A percentile compares a stretch with the other conserved stretches of the same genome.
Evolutionary conservation across 1,140 invertebrate species (phyloP).

Genomic region (Oncopeltus fasciatus): DNA sequence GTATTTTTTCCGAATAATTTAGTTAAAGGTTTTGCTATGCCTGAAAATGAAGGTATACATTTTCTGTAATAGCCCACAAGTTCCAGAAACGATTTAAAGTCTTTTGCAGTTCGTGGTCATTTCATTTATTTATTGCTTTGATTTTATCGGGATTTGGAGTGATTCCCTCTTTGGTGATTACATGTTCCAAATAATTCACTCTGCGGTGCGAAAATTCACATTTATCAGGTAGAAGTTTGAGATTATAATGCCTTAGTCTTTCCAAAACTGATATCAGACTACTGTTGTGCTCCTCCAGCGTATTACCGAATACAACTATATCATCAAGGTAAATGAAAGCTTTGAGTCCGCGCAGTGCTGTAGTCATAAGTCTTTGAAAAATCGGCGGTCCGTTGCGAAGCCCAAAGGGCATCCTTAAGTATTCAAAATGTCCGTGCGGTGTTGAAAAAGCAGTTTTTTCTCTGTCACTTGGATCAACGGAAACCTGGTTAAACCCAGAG

Average conservation of each 20-base stretch:
- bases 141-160: conserved; percentile 31
- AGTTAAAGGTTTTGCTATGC: conserved; percentile 28
- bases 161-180: conserved; percentile 30
- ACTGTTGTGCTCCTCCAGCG: no score
- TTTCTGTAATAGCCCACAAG: conserved; percentile 30
- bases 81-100: conserved; percentile 33
- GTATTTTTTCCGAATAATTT: conserved; percentile 28
- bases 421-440: conserved; percentile 18
- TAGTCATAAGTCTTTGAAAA: background rate
- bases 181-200: conserved; percentile 32
- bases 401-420: conserved; percentile 16
- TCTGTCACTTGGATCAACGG: conserved; percentile 16
- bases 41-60: conserved; percentile 29
- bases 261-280: background rate
- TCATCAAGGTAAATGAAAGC: no score
- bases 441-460: conserved; percentile 23
- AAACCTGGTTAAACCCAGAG: conserved; percentile 28
- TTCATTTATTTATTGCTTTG: conserved; percentile 27
- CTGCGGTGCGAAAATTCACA: conserved; percentile 23
- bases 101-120: conserved; percentile 28
- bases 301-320: no score
- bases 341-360: background rate
- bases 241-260: background rate
- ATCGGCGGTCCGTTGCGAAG: background rate
- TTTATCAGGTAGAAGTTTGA: background rate